These are phyloP conservation scores for Lithobates sylvaticus DNA, from an alignment of 2,797 vertebrate genomes.

Conservation along the genomic window DNA sequence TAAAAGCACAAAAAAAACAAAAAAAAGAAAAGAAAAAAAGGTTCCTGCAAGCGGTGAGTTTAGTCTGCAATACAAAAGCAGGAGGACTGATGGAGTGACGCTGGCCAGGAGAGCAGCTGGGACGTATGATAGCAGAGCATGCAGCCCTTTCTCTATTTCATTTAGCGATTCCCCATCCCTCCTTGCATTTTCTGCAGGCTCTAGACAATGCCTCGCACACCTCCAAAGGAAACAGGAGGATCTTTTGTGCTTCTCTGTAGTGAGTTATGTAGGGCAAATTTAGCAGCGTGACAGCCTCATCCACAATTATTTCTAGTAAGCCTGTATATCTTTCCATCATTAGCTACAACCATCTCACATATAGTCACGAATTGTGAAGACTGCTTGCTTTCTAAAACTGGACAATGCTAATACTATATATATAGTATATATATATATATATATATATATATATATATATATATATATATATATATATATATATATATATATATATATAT, in stretches of 20 bases:
- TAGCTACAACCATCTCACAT: slow-evolving; percentile 15
- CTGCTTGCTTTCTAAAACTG: no score
- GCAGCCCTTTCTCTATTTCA: slow-evolving; percentile 41
- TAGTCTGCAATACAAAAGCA: slow-evolving; percentile 46
- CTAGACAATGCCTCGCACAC: slow-evolving; percentile 42
- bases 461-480: no score
- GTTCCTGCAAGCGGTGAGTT: slow-evolving; percentile 43
- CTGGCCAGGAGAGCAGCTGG: slow-evolving; percentile 59
- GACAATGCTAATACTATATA: no score
- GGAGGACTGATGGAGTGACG: slow-evolving; percentile 27
- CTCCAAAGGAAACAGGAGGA: slow-evolving; percentile 50
- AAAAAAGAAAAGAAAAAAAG: not conserved
- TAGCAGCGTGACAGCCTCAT: slow-evolving; percentile 23
- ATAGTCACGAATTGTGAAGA: not conserved
- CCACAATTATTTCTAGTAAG: slow-evolving; percentile 42
- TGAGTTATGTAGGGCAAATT: slow-evolving; percentile 57
- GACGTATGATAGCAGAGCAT: slow-evolving; percentile 50
- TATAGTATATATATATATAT: no score
- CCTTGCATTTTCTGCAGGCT: slow-evolving; percentile 33
- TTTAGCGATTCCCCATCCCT: slow-evolving; percentile 42
- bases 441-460: no score
- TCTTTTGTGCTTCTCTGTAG: slow-evolving; percentile 36
- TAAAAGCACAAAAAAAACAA: slow-evolving; percentile 21
- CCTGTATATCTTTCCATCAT: slow-evolving; percentile 20
- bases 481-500: no score